Conservation (phyloP, 1,140 invertebrate genomes). For the Orchesella cincta region DNA sequence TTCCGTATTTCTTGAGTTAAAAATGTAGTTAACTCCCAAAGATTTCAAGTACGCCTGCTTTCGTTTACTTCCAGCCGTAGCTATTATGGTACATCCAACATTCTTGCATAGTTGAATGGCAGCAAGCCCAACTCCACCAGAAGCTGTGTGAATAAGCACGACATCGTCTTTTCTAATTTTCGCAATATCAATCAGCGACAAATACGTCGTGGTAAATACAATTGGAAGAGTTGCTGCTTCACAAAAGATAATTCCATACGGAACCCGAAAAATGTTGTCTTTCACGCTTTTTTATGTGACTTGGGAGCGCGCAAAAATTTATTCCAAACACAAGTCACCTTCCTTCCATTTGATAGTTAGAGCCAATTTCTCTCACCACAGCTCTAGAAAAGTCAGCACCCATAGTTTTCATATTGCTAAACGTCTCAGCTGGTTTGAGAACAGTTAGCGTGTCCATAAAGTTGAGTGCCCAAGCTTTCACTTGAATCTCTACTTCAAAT, state of each 20-base stretch:
- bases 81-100: slow-evolving; percentile 51
- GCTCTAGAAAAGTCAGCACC: too few relatives aligned
- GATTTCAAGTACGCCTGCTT: slow-evolving; percentile 23
- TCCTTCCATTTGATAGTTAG: too few relatives aligned
- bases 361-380: too few relatives aligned
- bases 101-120: slow-evolving; percentile 61
- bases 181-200: background rate
- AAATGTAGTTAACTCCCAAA: slow-evolving; percentile 24
- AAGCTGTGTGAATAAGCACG: slow-evolving; percentile 67
- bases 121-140: slow-evolving; percentile 65
- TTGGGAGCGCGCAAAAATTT: too few relatives aligned
- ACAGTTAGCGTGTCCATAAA: too few relatives aligned
- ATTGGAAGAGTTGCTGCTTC: slow-evolving; percentile 29
- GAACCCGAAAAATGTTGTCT: too few relatives aligned
- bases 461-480: too few relatives aligned
- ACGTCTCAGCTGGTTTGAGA: too few relatives aligned
- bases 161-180: slow-evolving; percentile 57
- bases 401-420: too few relatives aligned
- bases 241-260: slow-evolving; percentile 20
- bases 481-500: too few relatives aligned
- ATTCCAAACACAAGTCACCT: too few relatives aligned
- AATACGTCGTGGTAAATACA: slow-evolving; percentile 31
- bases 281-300: too few relatives aligned
- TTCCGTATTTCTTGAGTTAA: slow-evolving; percentile 36
- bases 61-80: slow-evolving; percentile 32